phyloP scores from a whole-genome alignment of 2,888 invertebrate genomes.

The Palloptera scutellata region DNA sequence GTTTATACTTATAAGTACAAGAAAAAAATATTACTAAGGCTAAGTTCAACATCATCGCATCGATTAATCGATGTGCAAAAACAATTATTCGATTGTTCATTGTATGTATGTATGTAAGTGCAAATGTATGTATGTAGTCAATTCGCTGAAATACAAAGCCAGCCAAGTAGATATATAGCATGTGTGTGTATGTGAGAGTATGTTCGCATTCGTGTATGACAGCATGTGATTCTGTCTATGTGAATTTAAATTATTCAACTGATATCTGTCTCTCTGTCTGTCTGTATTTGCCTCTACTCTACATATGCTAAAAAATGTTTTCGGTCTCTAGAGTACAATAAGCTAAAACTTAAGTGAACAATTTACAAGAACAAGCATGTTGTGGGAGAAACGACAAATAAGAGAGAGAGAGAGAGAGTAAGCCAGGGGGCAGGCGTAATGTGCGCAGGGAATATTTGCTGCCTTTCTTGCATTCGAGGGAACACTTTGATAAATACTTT shows the following conservation, averaged over 20 bases:
- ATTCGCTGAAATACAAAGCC: too few relatives aligned
- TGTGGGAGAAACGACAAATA: too few relatives aligned
- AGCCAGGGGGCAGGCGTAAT: too few relatives aligned
- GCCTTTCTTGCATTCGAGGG: constrained; percentile 26
- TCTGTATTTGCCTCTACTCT: neutral
- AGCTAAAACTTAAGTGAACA: too few relatives aligned
- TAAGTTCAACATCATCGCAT: constrained; percentile 14
- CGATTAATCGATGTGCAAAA: constrained; percentile 28
- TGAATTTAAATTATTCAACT: neutral
- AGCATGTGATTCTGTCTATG: neutral
- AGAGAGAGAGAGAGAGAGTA: too few relatives aligned
- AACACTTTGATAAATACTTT: constrained; percentile 37
- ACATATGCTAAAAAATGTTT: neutral
- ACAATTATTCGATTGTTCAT: constrained; percentile 1
- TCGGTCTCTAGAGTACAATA: neutral
- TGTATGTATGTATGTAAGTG: too few relatives aligned
- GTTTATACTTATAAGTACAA: too few relatives aligned
- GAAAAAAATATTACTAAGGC: too few relatives aligned
- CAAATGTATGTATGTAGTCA: neutral
- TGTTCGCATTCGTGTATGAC: neutral
- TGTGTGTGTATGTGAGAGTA: constrained; percentile 7
- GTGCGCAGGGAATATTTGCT: neutral
- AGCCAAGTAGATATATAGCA: neutral
- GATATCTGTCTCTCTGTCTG: constrained; percentile 18
- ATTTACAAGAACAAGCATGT: too few relatives aligned